A percentile compares a stretch with the other conserved stretches of the same genome.
phyloP scores from a whole-genome alignment of 37 sponge, comb jelly and placozoan genomes.

The Chondrosia reniformis region DNA sequence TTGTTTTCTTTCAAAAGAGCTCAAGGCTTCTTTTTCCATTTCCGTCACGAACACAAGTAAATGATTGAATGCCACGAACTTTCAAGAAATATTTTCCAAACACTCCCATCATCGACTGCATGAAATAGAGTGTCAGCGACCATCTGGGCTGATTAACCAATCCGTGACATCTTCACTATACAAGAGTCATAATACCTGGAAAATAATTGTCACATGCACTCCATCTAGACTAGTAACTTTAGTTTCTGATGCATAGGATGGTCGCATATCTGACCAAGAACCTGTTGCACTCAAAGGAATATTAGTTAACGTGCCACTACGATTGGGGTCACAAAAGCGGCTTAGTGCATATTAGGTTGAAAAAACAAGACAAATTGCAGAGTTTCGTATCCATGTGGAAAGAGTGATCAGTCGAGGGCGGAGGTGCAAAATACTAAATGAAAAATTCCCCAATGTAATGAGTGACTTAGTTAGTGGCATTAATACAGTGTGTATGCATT shows the following conservation, averaged over 20 bases:
- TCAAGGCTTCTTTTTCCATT: neutral
- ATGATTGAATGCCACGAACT: slow-evolving; percentile 2
- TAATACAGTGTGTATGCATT: slow-evolving; percentile 10
- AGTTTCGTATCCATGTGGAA: neutral
- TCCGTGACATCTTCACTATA: slow-evolving; percentile 20
- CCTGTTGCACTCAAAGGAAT: slow-evolving; percentile 19
- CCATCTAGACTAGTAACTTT: slow-evolving; percentile 27
- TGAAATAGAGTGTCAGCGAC: slow-evolving; percentile 29
- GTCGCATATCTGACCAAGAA: slow-evolving; percentile 36
- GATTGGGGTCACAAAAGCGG: slow-evolving; percentile 6
- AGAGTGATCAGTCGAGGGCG: slow-evolving; percentile 7
- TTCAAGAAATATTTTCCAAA: slow-evolving; percentile 34
- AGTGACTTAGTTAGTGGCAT: slow-evolving; percentile 12
- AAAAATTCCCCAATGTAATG: neutral
- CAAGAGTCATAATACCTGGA: slow-evolving; percentile 29
- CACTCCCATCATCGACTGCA: slow-evolving; percentile 32
- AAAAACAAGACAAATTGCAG: slow-evolving; percentile 14
- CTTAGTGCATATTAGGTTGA: slow-evolving; percentile 18
- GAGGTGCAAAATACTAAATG: neutral
- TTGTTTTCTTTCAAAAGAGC: slow-evolving; percentile 19
- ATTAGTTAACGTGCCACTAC: neutral
- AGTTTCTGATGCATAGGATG: slow-evolving; percentile 35
- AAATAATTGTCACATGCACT: slow-evolving; percentile 19
- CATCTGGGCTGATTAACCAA: slow-evolving; percentile 3
- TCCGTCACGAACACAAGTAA: neutral